Base-by-base conservation (phyloP, 2,888 invertebrate genomes). In the Dynastes tityus region DNA sequence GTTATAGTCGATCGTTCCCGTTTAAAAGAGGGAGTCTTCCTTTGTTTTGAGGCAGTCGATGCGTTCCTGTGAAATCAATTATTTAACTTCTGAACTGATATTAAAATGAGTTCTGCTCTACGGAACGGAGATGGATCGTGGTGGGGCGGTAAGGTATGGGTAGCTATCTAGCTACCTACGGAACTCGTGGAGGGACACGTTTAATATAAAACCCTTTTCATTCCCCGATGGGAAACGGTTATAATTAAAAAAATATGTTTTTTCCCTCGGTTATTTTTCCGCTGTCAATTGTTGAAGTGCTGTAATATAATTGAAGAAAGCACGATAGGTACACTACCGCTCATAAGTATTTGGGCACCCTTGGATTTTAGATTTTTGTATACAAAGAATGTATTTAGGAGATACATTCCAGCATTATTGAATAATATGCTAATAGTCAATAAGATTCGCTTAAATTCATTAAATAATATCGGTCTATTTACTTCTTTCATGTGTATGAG, bases 11-110 rank as follows among this genome's bases (percentile, higher is more conserved):
- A 82, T 82, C 82, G 79, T 82, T 77, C 64, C 65, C 5, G 65
- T 68, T 80, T 80, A 79, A 80, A 80, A 80, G 76, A 74, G 51
- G 71, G 58, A 77, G 55, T 58, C 49, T 32, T 55, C 82, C 78
- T 82, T 82, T 82, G 82, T 82, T 81, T 83, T 83, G 81, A 80
- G 37, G 70, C 81, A 80, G 81, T 80, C 81, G 82, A 81, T 80
- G 77, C 82, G 81, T 80, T 82, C 82, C 82, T 80, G 80, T 79
- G 77, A 78, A 83, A 82, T 83, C 82, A 83, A 83, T 83, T 83
- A 83, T 83, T 83, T 83, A 83, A 83, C 83, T 83, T 83, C 80
- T 80, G 78, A 82, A 83, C 82, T 82, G 82, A 82, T 83, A 83
- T 83, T 83, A 82, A 83, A 83, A 83, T 82, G 80, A 83, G 80